These are phyloP conservation scores for Salticus scenicus DNA, from an alignment of 2,888 invertebrate genomes.

Conservation along the genomic window DNA sequence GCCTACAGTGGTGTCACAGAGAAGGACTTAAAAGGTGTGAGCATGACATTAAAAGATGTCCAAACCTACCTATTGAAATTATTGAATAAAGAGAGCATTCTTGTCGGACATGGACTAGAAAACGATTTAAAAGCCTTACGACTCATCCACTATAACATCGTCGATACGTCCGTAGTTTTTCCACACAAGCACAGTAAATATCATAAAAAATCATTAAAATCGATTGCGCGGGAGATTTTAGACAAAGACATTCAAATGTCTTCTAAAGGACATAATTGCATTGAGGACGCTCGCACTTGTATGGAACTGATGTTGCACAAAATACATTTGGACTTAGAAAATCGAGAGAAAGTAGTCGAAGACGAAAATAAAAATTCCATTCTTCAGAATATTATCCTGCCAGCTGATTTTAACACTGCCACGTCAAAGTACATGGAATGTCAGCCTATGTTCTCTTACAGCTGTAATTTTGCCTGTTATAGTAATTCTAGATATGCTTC, in stretches of 20 bases:
- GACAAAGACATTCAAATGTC: constrained; percentile 93
- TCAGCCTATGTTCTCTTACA: background rate
- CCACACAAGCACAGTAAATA: constrained; percentile 94
- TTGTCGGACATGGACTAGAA: constrained; percentile 98
- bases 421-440: background rate
- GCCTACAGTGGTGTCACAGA: constrained; percentile 96
- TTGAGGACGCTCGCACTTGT: constrained; percentile 95
- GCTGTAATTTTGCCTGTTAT: background rate
- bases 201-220: constrained; percentile 90
- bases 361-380: constrained; percentile 20
- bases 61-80: constrained; percentile 92
- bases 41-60: constrained; percentile 86
- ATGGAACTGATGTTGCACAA: constrained; percentile 94
- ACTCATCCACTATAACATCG: constrained; percentile 89
- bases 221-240: constrained; percentile 88
- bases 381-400: background rate
- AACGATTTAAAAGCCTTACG: constrained; percentile 95
- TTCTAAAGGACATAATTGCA: constrained; percentile 93
- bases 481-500: background rate
- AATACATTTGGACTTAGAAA: constrained; percentile 83
- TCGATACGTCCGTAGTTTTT: constrained; percentile 95
- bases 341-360: background rate
- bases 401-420: background rate
- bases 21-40: constrained; percentile 86
- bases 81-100: constrained; percentile 91